A percentile compares a stretch with the other conserved stretches of the same genome.
Evolutionary conservation across 2,888 invertebrate genomes (phyloP).

Genomic region (Orchestes rusci): DNA sequence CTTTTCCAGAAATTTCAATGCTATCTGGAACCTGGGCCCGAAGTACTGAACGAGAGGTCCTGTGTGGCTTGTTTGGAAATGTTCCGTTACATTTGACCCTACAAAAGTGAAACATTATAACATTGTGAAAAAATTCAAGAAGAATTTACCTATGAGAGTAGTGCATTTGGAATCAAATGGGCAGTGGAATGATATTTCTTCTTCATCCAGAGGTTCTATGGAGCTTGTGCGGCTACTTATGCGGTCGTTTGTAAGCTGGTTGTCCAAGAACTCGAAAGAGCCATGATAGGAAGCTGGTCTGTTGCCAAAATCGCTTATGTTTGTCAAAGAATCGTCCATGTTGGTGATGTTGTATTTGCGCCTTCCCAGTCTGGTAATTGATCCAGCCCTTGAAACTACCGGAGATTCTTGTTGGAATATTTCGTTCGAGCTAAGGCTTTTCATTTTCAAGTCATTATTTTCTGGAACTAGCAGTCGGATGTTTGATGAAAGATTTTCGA

Average conservation of each 20-base stretch:
- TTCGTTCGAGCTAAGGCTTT: slow-evolving; percentile 46
- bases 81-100: slow-evolving; percentile 35
- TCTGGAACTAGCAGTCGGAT: slow-evolving; percentile 25
- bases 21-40: slow-evolving; percentile 32
- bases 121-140: slow-evolving; percentile 1
- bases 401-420: slow-evolving; percentile 39
- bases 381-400: slow-evolving; percentile 33
- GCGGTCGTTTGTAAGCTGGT: background rate
- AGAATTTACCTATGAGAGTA: slow-evolving; percentile 28
- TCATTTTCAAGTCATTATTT: slow-evolving; percentile 34
- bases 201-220: slow-evolving; percentile 8
- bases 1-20: slow-evolving; percentile 30
- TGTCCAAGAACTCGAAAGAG: slow-evolving; percentile 35
- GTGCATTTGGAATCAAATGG: slow-evolving; percentile 35
- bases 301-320: slow-evolving; percentile 23
- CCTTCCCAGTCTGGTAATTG: slow-evolving; percentile 30
- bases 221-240: slow-evolving; percentile 12
- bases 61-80: slow-evolving; percentile 36
- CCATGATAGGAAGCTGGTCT: slow-evolving; percentile 37
- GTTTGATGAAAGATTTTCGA: slow-evolving; percentile 44
- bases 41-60: slow-evolving; percentile 41
- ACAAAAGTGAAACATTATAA: slow-evolving; percentile 10
- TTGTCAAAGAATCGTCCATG: slow-evolving; percentile 20
- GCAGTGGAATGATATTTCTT: slow-evolving; percentile 33
- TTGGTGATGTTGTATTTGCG: slow-evolving; percentile 22